Conservation (phyloP, 2,888 invertebrate genomes). For the Eupithecia exiguata region DNA sequence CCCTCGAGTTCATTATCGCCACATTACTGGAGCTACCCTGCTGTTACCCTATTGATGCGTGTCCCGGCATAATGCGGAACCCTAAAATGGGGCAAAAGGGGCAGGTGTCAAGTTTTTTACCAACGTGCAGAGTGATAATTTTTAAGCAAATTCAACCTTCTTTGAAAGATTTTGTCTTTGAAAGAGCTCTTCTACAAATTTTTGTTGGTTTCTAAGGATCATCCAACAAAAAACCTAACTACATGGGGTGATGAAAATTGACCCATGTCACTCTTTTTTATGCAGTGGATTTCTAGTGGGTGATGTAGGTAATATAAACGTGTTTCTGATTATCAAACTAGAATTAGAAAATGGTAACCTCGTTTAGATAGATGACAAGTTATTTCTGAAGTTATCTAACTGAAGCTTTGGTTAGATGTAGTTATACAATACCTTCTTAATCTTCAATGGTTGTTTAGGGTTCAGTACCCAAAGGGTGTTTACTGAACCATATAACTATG, state of each 20-base stretch:
- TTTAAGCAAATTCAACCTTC: neutral
- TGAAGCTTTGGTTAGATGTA: neutral
- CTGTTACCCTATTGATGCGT: slow-evolving; percentile 7
- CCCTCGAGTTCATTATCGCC: slow-evolving; percentile 13
- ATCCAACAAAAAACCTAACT: neutral
- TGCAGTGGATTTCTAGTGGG: neutral
- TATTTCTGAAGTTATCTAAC: neutral
- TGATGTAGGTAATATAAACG: neutral
- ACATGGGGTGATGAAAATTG: too few species aligned
- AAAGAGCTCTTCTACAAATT: neutral
- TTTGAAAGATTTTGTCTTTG: neutral
- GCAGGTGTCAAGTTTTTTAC: neutral
- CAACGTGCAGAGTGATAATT: neutral
- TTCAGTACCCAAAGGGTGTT: neutral
- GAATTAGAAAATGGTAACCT: neutral
- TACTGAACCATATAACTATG: neutral
- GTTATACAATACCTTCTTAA: neutral
- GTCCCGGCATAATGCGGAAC: slow-evolving; percentile 10
- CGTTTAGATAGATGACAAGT: neutral
- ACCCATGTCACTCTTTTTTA: too few species aligned
- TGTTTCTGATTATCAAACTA: neutral
- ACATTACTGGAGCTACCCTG: neutral
- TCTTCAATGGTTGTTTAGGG: neutral
- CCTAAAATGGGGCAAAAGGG: neutral
- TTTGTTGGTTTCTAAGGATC: neutral